Base-by-base conservation (phyloP, 2,797 vertebrate genomes). In the Merluccius polli region DNA sequence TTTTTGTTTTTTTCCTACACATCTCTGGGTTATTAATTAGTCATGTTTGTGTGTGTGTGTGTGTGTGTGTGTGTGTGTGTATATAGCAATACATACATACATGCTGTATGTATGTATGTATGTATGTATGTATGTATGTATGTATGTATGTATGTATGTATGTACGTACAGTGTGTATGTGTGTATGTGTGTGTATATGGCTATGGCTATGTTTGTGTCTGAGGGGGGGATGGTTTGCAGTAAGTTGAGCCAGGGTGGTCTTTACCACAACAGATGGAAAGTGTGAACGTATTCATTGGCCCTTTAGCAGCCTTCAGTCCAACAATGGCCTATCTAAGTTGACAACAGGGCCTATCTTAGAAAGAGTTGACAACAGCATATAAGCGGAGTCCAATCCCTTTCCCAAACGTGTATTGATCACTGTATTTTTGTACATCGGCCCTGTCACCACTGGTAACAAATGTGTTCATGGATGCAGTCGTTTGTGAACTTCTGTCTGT, bases 211-310 rank as follows among this genome's bases (percentile, higher is more conserved):
- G 52, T 59, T n/a, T 59, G 52, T n/a, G 52, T 59, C 52, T n/a
- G 52, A 24, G 11, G 77, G 87, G 88, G 87, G 89, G 86, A 79
- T 85, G 87, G 89, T 82, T 85, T 82, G 48, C 81, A 88, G 88
- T 82, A 90, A 91, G 92, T 88, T 79, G 84, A 82, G 76, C 73
- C 80, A 44, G 85, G 87, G 92, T 90, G 89, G 89, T 90, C 85
- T 87, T 87, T 79, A 48, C 75, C 24, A 84, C 84, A 89, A 86
- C 89, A 93, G 90, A 92, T 92, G 90, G 89, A 89, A 90, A 89
- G 88, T 89, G 89, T 81, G 86, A 86, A 89, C 48, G 38, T 75
- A 71, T 88, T 87, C 85, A 87, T 88, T 71, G 75, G 83, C 80
- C 79, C 77, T 29, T 68, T 71, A 74, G 74, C 82, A 80, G 85